These are phyloP conservation scores for Uromys caudimaculatus DNA, from an alignment of 2,797 vertebrate species.

Conservation along the genomic window DNA sequence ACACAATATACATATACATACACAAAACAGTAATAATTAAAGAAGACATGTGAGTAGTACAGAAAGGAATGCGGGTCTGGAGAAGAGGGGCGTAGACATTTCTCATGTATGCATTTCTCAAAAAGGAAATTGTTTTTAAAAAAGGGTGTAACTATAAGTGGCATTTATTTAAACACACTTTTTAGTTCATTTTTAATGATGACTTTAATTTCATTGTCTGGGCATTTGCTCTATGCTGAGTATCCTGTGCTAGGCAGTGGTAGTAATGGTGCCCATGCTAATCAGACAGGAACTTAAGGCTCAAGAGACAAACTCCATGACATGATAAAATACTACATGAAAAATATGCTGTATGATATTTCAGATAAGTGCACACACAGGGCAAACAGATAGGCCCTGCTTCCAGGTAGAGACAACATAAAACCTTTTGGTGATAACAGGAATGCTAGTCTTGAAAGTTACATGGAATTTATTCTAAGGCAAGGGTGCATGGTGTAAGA, in stretches of 20 bases:
- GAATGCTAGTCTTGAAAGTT: neutral
- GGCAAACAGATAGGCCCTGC: neutral
- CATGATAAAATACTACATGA: neutral
- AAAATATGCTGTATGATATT: neutral
- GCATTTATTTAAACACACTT: neutral
- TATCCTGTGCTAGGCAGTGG: neutral
- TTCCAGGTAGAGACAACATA: neutral
- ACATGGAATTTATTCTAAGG: neutral
- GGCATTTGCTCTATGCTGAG: neutral
- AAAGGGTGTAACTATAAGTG: neutral
- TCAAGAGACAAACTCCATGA: neutral
- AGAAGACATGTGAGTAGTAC: neutral
- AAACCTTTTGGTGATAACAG: neutral
- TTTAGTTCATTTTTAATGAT: neutral
- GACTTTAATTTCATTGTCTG: neutral
- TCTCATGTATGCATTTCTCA: neutral
- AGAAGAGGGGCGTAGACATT: too few species aligned
- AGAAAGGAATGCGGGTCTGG: neutral
- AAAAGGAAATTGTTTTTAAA: neutral
- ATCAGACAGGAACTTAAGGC: neutral
- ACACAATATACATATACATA: neutral
- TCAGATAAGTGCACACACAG: neutral
- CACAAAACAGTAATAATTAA: too few species aligned
- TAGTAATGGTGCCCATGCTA: neutral
- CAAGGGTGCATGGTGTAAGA: neutral